Conservation (phyloP, 2,888 invertebrate species). For the Alsophila aescularia region DNA sequence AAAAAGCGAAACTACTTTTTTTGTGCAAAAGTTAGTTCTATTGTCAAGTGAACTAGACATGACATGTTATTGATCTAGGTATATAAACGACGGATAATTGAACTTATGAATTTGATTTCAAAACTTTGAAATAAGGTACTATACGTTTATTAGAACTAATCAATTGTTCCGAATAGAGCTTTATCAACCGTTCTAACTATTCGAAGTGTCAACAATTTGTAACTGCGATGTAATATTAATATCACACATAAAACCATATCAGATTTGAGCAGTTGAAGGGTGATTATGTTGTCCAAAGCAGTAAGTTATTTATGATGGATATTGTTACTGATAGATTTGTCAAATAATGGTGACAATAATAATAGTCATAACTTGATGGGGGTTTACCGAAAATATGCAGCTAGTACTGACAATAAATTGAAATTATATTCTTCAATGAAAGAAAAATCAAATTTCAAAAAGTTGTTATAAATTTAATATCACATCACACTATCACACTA, state of each 20-base stretch:
- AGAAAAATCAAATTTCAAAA: too few relatives aligned
- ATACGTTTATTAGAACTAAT: too few relatives aligned
- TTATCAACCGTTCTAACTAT: not conserved
- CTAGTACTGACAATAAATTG: not conserved
- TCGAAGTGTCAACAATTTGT: slow-evolving; percentile 23
- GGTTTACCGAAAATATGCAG: not conserved
- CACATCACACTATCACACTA: too few relatives aligned
- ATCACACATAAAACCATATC: slow-evolving; percentile 34
- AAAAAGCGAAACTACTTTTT: slow-evolving; percentile 42
- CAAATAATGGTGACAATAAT: slow-evolving; percentile 25
- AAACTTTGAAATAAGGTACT: too few relatives aligned
- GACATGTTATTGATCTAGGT: too few relatives aligned
- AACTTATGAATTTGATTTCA: too few relatives aligned
- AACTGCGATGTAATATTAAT: slow-evolving; percentile 30
- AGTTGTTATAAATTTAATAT: too few relatives aligned
- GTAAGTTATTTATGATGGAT: slow-evolving; percentile 38
- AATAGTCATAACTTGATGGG: slow-evolving; percentile 10
- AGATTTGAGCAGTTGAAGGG: slow-evolving; percentile 26
- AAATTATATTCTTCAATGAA: too few relatives aligned
- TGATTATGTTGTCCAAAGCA: slow-evolving; percentile 33
- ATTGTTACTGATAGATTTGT: slow-evolving; percentile 50
- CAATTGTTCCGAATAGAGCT: not conserved
- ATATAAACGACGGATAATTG: too few relatives aligned
- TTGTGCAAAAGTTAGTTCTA: too few relatives aligned
- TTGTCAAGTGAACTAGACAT: too few relatives aligned